A percentile compares a stretch with the other conserved stretches of the same genome.
Evolutionary conservation across 2,797 vertebrate species (phyloP).

Genomic region (Falco biarmicus): DNA sequence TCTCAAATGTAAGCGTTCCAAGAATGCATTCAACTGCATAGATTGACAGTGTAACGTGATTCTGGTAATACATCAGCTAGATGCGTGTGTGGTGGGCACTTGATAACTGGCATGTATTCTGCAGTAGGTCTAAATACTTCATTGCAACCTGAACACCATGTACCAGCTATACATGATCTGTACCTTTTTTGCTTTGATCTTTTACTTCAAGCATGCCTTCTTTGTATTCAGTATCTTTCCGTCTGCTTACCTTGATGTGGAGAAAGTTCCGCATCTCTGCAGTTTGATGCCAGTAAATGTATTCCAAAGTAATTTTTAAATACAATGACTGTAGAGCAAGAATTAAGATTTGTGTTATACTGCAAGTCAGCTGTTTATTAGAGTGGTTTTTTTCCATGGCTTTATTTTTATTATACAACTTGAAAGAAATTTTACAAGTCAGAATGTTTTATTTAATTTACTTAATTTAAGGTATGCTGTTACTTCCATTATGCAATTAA

Average conservation of each 20-base stretch:
- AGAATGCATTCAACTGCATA: background rate
- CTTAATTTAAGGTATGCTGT: background rate
- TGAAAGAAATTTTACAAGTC: background rate
- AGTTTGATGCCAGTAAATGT: background rate
- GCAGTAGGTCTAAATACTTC: background rate
- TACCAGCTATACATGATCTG: background rate
- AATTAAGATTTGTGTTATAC: background rate
- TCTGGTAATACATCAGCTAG: background rate
- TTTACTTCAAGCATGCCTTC: background rate
- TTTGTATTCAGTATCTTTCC: background rate
- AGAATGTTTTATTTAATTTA: background rate
- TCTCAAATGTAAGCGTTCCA: background rate
- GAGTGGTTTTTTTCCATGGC: background rate
- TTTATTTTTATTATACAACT: background rate
- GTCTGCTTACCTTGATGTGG: background rate
- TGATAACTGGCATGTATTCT: background rate
- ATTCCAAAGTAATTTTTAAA: background rate
- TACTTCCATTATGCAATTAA: background rate
- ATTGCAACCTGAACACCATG: background rate
- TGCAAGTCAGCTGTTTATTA: background rate
- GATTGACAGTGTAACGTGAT: background rate
- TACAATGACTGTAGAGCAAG: background rate
- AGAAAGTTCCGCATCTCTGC: background rate
- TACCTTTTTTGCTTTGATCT: background rate
- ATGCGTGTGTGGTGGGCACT: background rate